Percentiles rank a stretch among this genome's conserved stretches.
phyloP scores from a whole-genome alignment of 2,797 vertebrate genomes.

The Staurois parvus region DNA sequence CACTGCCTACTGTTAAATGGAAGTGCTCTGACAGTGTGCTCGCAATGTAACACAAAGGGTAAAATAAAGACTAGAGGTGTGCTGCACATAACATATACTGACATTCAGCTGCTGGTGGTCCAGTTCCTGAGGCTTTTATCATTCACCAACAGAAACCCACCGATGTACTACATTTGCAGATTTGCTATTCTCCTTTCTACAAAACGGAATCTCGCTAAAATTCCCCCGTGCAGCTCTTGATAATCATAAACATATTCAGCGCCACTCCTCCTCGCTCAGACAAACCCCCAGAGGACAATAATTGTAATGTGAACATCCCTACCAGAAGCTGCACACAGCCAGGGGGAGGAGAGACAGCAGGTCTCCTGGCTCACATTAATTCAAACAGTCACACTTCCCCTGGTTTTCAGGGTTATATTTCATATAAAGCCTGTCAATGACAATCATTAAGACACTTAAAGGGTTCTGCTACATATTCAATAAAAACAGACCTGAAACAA shows the following conservation, averaged over 20 bases:
- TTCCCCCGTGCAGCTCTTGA: constrained; percentile 43
- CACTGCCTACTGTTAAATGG: background rate
- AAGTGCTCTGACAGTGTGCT: background rate
- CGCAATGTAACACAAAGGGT: background rate
- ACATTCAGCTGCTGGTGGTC: background rate
- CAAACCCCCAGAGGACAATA: constrained; percentile 50
- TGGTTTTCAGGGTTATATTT: constrained; percentile 36
- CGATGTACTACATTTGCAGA: background rate
- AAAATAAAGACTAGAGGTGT: background rate
- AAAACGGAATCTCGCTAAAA: constrained; percentile 8
- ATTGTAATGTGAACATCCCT: constrained; percentile 53
- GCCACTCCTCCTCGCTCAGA: constrained; percentile 53
- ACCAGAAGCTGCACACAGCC: constrained; percentile 33
- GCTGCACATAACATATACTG: background rate
- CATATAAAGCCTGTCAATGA: constrained; percentile 16
- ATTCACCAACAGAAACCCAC: background rate
- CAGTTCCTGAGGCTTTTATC: background rate
- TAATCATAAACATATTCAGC: constrained; percentile 58
- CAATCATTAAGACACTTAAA: background rate
- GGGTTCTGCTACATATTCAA: background rate
- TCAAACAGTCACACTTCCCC: constrained; percentile 36
- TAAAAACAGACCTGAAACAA: background rate
- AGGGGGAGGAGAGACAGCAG: constrained; percentile 37
- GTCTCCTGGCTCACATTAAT: constrained; percentile 38
- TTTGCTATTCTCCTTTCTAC: background rate